These are phyloP conservation scores for Euspilapteryx auroguttella DNA, from an alignment of 2,888 invertebrate genomes.

Conservation along the genomic window DNA sequence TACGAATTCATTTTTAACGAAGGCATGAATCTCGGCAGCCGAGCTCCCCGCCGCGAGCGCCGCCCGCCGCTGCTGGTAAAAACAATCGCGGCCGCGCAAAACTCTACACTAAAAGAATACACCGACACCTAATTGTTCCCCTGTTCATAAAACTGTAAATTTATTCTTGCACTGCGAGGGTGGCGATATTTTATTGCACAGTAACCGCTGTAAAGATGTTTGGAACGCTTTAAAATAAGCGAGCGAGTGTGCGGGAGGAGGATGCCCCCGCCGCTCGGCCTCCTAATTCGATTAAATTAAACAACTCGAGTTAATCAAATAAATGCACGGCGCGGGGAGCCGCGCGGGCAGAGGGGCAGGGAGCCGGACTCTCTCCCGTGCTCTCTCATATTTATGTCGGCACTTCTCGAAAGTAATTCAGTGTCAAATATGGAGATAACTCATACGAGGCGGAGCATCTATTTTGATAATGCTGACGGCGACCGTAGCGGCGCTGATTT, in stretches of 20 bases:
- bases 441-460: conserved; percentile 54
- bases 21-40: conserved; percentile 38
- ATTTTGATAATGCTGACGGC: conserved; percentile 58
- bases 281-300: conserved; percentile 62
- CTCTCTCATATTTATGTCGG: conserved; percentile 49
- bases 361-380: conserved; percentile 20
- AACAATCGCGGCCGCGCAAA: conserved; percentile 47
- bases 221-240: conserved; percentile 54
- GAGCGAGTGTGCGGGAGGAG: conserved; percentile 17
- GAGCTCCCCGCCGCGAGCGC: conserved; percentile 17
- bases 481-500: conserved; percentile 50
- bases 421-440: conserved; percentile 62
- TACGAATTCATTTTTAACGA: conserved; percentile 54
- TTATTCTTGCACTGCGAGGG: conserved; percentile 48
- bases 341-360: conserved; percentile 12
- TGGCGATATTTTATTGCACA: conserved; percentile 55
- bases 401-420: conserved; percentile 61
- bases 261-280: conserved; percentile 29
- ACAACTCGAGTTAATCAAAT: conserved; percentile 64
- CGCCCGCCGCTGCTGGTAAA: too few relatives aligned
- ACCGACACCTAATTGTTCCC: conserved; percentile 55
- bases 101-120: conserved; percentile 50
- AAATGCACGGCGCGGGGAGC: conserved; percentile 39
- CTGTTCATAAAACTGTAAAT: conserved; percentile 60
- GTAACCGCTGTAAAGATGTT: conserved; percentile 61